Evolutionary conservation across 2,888 invertebrate species (phyloP), one percentile per base, ranked within the genome.

Genomic region (Tenthredo livida): DNA sequence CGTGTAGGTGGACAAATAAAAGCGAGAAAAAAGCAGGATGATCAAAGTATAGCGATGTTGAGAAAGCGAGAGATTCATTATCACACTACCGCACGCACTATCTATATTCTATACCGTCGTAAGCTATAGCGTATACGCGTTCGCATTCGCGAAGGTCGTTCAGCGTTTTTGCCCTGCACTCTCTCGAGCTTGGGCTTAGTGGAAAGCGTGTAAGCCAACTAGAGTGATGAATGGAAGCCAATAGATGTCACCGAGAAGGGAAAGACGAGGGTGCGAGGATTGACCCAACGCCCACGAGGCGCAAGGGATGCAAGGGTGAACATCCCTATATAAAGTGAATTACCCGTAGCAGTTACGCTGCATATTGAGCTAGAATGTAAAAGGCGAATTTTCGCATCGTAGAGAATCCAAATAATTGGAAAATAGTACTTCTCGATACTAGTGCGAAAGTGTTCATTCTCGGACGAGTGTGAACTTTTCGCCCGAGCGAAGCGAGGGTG

Each of bases 141-240:
- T 15, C 33, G 12, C 50, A 12, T 61, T 37, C 12, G 58, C 21
- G 61, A 21, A 58, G 80, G 61, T 37, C 21, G 25, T 80, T 61
- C 21, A 80, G 21, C 58, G 80, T 80, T 73, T 84, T 73, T 61
- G 40, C 73, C 5, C n/a, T n/a, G n/a, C 50, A 58, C 73, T 43
- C 70, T 50, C 43, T 73, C 70, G 50, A 70, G 70, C 12, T 12
- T 21, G 40, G 80, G 80, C 80, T 17, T 73, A 86, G 87, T 87
- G 86, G 85, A 87, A 89, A 88, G 88, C 85, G 86, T 87, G 87
- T 87, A 86, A 85, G 86, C 86, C 87, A 87, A 87, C 84, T 86
- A 86, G 85, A 84, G 82, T 89, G 89, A 89, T 88, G 87, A 88
- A 89, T 89, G 88, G 87, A 80, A 86, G 86, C 86, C 88, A 90